Percentiles rank a stretch among this genome's conserved stretches.
Evolutionary conservation across 1,140 invertebrate genomes (phyloP).

Genomic region (Plectus sambesii): DNA sequence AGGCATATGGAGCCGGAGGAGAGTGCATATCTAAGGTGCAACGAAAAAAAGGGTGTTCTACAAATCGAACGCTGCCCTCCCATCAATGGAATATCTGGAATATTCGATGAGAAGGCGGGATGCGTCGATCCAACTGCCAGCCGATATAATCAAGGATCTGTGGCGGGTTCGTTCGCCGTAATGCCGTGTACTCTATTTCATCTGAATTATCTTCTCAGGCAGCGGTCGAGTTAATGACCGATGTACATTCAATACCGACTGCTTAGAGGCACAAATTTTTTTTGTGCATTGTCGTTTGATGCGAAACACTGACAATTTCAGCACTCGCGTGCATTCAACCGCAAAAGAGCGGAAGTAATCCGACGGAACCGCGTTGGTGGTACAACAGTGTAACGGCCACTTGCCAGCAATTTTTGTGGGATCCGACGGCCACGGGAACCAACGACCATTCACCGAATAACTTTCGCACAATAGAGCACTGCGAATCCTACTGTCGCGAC

Average conservation of each 20-base stretch:
- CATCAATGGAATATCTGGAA: too few species aligned
- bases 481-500: constrained; percentile 43
- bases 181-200: too few species aligned
- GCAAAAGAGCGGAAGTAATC: constrained; percentile 26
- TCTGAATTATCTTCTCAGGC: too few species aligned
- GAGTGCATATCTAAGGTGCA: too few species aligned
- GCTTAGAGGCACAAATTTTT: constrained; percentile 29
- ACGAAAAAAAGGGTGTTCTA: too few species aligned
- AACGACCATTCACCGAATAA: constrained; percentile 44
- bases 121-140: too few species aligned
- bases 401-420: constrained; percentile 46
- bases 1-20: too few species aligned
- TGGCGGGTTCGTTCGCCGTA: too few species aligned
- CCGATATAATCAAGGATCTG: too few species aligned
- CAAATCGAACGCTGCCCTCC: too few species aligned
- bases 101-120: too few species aligned
- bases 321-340: constrained; percentile 44
- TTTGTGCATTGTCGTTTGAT: not conserved
- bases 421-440: constrained; percentile 44
- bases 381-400: constrained; percentile 43
- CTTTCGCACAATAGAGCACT: constrained; percentile 43
- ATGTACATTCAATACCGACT: constrained; percentile 43
- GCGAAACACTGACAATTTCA: constrained; percentile 15
- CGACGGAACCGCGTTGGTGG: constrained; percentile 16
- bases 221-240: constrained; percentile 42